Conservation (phyloP, 2,797 vertebrate genomes). For the Sebastes kiyomatsui region DNA sequence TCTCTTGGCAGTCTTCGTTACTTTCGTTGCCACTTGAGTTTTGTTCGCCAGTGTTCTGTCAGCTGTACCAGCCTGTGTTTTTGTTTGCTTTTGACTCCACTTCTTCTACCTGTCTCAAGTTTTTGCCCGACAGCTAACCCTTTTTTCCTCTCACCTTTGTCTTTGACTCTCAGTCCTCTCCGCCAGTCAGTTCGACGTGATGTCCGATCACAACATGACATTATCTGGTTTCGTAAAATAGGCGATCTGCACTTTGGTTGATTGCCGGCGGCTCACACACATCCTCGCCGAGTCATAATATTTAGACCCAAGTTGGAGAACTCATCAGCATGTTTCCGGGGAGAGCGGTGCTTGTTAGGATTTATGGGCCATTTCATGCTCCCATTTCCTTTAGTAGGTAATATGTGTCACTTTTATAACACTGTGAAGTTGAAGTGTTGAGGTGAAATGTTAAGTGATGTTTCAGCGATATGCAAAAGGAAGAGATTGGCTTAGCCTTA, state of each 20-base stretch:
- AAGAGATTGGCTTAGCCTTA: slow-evolving; percentile 70
- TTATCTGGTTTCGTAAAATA: slow-evolving; percentile 30
- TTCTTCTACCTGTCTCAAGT: background rate
- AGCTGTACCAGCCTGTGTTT: background rate
- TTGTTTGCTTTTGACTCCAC: background rate
- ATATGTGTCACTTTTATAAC: slow-evolving; percentile 80
- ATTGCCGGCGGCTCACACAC: slow-evolving; percentile 11
- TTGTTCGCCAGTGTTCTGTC: no score
- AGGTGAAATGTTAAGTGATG: slow-evolving; percentile 81
- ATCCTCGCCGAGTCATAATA: slow-evolving; percentile 63
- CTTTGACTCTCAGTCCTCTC: background rate
- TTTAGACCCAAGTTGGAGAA: slow-evolving; percentile 66
- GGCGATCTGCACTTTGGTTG: slow-evolving; percentile 57
- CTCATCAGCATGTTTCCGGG: slow-evolving; percentile 69
- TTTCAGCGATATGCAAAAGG: slow-evolving; percentile 72
- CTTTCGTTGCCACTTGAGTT: no score
- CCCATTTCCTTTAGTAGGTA: slow-evolving; percentile 76
- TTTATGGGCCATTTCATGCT: slow-evolving; percentile 73
- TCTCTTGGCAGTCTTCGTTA: no score
- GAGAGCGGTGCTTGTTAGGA: slow-evolving; percentile 65
- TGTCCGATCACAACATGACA: slow-evolving; percentile 13
- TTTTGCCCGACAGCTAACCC: background rate
- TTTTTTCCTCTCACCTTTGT: background rate
- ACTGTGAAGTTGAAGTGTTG: slow-evolving; percentile 74
- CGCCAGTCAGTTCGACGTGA: slow-evolving; percentile 17